These are phyloP conservation scores for Periophthalmus modestus DNA, from an alignment of 2,113 vertebrate genomes.

Conservation along the genomic window DNA sequence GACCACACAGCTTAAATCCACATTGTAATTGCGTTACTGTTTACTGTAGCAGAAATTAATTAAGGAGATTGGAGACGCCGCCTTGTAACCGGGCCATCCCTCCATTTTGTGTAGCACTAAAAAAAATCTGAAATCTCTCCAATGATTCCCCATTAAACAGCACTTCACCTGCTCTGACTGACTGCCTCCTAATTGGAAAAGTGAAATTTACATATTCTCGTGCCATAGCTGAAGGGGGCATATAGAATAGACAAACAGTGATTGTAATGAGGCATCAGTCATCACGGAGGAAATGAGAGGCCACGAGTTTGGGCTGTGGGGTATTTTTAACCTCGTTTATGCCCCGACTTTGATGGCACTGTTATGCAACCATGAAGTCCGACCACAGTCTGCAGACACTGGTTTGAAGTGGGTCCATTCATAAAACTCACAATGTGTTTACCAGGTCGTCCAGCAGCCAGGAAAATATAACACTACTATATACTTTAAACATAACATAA, in stretches of 20 bases:
- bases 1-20: no score
- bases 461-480: no score
- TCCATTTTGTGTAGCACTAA: slow-evolving; percentile 22
- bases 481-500: background rate
- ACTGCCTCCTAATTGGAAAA: slow-evolving; percentile 63
- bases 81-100: slow-evolving; percentile 28
- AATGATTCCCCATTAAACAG: slow-evolving; percentile 54
- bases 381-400: slow-evolving; percentile 23
- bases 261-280: slow-evolving; percentile 57
- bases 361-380: slow-evolving; percentile 33
- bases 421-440: slow-evolving; percentile 36
- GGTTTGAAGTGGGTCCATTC: slow-evolving; percentile 32
- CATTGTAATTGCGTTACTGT: slow-evolving; percentile 19
- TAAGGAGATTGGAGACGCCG: slow-evolving; percentile 28
- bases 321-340: slow-evolving; percentile 64
- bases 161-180: slow-evolving; percentile 55
- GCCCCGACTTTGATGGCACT: slow-evolving; percentile 39
- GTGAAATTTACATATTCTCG: slow-evolving; percentile 64
- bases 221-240: slow-evolving; percentile 55
- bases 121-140: slow-evolving; percentile 31
- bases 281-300: slow-evolving; percentile 38
- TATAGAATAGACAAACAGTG: slow-evolving; percentile 23
- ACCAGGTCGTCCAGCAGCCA: slow-evolving; percentile 10
- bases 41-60: slow-evolving; percentile 37
- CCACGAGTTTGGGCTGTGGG: slow-evolving; percentile 36